Conservation (phyloP, 2,797 vertebrate genomes). For the Psittacula derbiana region DNA sequence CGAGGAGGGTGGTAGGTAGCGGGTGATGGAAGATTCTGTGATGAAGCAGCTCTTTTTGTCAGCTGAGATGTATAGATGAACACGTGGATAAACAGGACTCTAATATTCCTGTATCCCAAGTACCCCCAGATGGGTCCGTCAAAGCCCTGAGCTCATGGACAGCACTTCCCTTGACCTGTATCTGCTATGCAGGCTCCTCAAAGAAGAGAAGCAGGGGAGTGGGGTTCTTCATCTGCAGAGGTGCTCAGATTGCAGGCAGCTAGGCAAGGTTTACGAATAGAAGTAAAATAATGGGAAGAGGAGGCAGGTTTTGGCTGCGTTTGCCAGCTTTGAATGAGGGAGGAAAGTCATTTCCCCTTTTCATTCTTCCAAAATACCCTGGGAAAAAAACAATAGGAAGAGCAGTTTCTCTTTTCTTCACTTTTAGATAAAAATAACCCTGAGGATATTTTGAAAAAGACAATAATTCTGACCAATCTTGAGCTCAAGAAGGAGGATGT, state of each 20-base stretch:
- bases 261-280: not conserved
- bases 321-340: not conserved
- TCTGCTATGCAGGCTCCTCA: not conserved
- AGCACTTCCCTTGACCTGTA: not conserved
- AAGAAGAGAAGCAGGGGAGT: not conserved
- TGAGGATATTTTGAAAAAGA: not conserved
- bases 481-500: not conserved
- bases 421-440: constrained; percentile 37
- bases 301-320: not conserved
- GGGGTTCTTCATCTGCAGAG: not conserved
- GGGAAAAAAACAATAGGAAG: not conserved
- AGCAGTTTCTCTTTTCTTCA: constrained; percentile 42
- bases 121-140: not conserved
- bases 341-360: constrained; percentile 11
- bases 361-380: not conserved
- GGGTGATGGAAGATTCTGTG: not conserved
- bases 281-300: not conserved
- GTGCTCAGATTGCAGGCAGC: not conserved
- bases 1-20: not conserved
- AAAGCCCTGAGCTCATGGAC: not conserved
- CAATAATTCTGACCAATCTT: not conserved
- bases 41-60: not conserved
- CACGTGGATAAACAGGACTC: not conserved
- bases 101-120: not conserved
- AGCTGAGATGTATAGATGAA: not conserved